Evolutionary conservation across 2,797 vertebrate species (phyloP).

Genomic region (Lagodon rhomboides): DNA sequence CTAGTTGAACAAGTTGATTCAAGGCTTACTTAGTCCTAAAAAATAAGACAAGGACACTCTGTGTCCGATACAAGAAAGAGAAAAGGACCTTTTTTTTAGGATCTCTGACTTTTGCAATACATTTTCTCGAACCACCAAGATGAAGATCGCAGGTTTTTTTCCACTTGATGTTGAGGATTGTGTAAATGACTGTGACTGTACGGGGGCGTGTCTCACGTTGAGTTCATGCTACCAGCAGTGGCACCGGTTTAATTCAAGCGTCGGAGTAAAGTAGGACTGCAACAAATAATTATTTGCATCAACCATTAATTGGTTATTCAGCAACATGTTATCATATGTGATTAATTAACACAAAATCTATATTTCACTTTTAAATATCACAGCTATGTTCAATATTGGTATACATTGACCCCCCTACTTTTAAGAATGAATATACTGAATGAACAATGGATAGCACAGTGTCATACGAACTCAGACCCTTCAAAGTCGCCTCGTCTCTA

Average conservation of each 20-base stretch:
- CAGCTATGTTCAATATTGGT: no score
- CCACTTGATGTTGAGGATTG: background rate
- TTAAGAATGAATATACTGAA: no score
- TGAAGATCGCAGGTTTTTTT: background rate
- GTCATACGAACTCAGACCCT: no score
- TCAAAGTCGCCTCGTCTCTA: no score
- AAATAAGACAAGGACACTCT: background rate
- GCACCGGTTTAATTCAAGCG: background rate
- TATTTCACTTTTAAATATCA: no score
- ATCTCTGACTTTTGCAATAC: background rate
- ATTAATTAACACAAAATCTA: no score
- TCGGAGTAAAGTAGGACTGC: background rate
- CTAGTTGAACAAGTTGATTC: background rate
- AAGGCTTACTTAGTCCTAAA: background rate
- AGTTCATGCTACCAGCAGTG: background rate
- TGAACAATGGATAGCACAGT: no score
- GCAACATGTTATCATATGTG: no score
- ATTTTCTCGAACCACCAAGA: background rate
- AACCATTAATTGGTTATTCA: background rate
- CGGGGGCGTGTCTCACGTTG: background rate
- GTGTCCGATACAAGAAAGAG: background rate
- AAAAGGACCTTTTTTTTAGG: background rate
- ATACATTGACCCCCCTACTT: no score
- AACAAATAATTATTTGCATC: background rate
- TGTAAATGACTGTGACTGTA: background rate